phyloP scores from a whole-genome alignment of 2,113 vertebrate genomes.

The Chloebia gouldiae region DNA sequence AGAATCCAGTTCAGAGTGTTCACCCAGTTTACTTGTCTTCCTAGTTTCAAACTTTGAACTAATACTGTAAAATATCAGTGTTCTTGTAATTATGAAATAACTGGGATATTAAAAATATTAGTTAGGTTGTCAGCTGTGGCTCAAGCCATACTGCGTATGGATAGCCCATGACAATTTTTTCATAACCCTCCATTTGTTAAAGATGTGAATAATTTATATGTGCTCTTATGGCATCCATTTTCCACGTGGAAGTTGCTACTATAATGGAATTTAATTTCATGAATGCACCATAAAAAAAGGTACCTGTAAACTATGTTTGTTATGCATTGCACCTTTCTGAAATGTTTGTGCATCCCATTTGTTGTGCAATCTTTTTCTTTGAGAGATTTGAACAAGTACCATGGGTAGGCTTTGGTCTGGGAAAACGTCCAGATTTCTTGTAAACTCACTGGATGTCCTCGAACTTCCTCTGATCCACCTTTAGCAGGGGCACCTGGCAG shows the following conservation, averaged over 20 bases:
- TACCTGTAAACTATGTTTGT: slow-evolving; percentile 1
- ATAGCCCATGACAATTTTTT: slow-evolving; percentile 67
- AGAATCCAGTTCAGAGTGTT: background rate
- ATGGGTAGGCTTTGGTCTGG: background rate
- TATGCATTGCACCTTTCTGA: background rate
- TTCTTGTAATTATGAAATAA: slow-evolving; percentile 54
- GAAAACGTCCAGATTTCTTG: background rate
- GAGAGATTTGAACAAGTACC: background rate
- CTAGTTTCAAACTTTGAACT: background rate
- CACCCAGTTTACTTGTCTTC: background rate
- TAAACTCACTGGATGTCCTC: background rate
- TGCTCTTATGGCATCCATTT: slow-evolving; percentile 47
- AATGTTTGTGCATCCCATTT: background rate
- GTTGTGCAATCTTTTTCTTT: background rate
- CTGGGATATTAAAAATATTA: slow-evolving; percentile 70
- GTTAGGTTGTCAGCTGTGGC: slow-evolving; percentile 60
- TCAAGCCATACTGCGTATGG: slow-evolving; percentile 48
- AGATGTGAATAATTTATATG: slow-evolving; percentile 64
- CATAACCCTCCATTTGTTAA: slow-evolving; percentile 63
- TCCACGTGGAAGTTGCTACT: slow-evolving; percentile 30
- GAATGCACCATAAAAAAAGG: slow-evolving; percentile 10
- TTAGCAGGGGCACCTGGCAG: too few species aligned
- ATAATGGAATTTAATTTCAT: slow-evolving; percentile 44
- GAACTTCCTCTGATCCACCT: background rate
- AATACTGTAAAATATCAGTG: background rate